Evolutionary conservation across 2,888 invertebrate species (phyloP), one percentile per base, ranked within the genome.

Genomic region (Agrotis puta): DNA sequence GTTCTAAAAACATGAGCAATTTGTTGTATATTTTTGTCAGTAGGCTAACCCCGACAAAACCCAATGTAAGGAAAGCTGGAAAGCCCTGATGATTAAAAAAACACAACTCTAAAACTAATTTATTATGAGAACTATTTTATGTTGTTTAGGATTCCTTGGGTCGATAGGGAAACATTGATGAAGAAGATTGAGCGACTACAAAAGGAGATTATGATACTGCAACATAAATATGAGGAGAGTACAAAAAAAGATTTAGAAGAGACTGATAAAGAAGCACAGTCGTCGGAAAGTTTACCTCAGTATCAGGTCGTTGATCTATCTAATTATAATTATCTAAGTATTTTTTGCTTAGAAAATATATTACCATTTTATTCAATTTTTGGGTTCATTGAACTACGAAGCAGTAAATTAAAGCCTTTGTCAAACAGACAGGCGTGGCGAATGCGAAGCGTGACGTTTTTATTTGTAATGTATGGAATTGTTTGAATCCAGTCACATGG

Each of bases 131-230:
- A n/a, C n/a, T n/a, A 50, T 58, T 24, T 48, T 62, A 20, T 64
- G 54, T 56, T 70, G 50, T 61, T 57, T 70, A 96, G 95, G 81
- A 86, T 92, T 67, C 89, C 96, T 2, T 96, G 96, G 96, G 48
- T 93, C 65, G 96, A 96, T 77, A 91, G 96, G 22, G 94, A 95
- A 22, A 69, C 87, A 4, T 77, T 94, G 76, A 84, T 86, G 57
- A 94, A 92, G 81, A 95, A 91, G 81, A 85, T 92, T 53, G 94
- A 95, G 53, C 90, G 90, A 47, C 61, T 92, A 45, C 92, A 94
- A 85, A 95, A 92, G 75, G 95, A 95, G 59, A 92, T 91, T 58
- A 43, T 88, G 45, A 75, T 92, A 64, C 81, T 93, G 11, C 93
- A 94, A 84, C 86, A 90, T 67, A 95, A 93, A 88, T 18, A 91